phyloP scores from a whole-genome alignment of 2,888 invertebrate species.

The Plemyria rubiginata region DNA sequence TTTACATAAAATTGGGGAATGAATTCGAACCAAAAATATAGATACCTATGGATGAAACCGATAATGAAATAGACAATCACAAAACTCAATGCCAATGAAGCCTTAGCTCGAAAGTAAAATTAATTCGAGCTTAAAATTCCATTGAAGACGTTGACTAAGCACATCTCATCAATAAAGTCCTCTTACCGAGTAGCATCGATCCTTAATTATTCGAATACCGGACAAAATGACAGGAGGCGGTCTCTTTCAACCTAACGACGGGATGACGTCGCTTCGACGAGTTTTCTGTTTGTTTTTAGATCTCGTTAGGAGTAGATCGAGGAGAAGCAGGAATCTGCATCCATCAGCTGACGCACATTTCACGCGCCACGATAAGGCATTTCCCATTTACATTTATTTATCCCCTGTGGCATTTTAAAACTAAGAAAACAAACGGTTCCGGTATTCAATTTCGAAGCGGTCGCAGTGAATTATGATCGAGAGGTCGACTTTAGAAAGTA shows the following conservation, averaged over 20 bases:
- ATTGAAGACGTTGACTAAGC: slow-evolving; percentile 72
- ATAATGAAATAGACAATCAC: slow-evolving; percentile 8
- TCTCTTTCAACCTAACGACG: slow-evolving; percentile 61
- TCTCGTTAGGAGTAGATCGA: slow-evolving; percentile 69
- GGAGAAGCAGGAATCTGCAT: slow-evolving; percentile 69
- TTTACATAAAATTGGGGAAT: too few relatives aligned
- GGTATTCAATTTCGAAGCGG: slow-evolving; percentile 36
- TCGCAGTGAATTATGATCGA: slow-evolving; percentile 51
- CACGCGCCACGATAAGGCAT: slow-evolving; percentile 70
- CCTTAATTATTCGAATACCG: slow-evolving; percentile 72
- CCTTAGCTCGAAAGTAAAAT: slow-evolving; percentile 44
- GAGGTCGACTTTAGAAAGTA: slow-evolving; percentile 53
- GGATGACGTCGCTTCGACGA: slow-evolving; percentile 64
- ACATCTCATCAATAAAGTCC: slow-evolving; percentile 70
- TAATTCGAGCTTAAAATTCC: slow-evolving; percentile 49
- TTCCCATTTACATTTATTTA: slow-evolving; percentile 64
- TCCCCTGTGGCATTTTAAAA: slow-evolving; percentile 67
- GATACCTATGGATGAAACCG: not conserved
- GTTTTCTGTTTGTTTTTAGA: slow-evolving; percentile 71
- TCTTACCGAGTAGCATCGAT: slow-evolving; percentile 64
- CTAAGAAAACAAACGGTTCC: slow-evolving; percentile 63
- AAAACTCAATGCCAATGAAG: slow-evolving; percentile 40
- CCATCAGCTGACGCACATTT: slow-evolving; percentile 72
- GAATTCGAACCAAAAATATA: not conserved
- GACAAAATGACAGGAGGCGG: slow-evolving; percentile 66